Conservation (phyloP, 2,113 vertebrate species). For the Eurystomus gularis region DNA sequence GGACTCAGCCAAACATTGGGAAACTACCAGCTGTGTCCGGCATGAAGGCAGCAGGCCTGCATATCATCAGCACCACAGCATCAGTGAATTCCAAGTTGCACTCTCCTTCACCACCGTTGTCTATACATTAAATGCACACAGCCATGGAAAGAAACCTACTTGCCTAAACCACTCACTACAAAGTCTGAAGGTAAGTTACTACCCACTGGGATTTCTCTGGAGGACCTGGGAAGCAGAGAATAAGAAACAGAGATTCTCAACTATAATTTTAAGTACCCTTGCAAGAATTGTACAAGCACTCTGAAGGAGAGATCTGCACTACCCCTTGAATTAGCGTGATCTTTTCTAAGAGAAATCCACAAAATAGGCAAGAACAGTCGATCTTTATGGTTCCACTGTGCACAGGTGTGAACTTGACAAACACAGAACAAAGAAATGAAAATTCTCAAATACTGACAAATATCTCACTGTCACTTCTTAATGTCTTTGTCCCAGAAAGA, state of each 20-base stretch:
- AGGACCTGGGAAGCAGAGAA: background rate
- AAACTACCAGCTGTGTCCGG: conserved; percentile 47
- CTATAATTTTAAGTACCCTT: background rate
- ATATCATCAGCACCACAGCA: conserved; percentile 1
- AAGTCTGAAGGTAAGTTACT: background rate
- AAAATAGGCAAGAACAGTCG: background rate
- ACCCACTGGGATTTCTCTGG: background rate
- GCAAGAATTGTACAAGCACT: background rate
- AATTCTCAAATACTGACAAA: background rate
- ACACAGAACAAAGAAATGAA: background rate
- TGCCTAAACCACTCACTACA: background rate
- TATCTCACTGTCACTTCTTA: background rate
- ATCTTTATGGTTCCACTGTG: background rate
- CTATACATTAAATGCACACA: background rate
- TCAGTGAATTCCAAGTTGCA: background rate
- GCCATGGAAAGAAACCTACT: background rate
- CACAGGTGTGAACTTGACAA: background rate
- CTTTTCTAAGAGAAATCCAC: background rate
- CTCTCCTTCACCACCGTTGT: background rate
- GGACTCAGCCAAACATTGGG: conserved; percentile 44
- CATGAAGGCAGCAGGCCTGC: conserved; percentile 10
- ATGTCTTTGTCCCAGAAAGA: background rate
- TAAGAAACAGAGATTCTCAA: background rate
- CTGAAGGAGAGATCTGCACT: background rate
- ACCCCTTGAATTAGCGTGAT: background rate